A percentile compares a stretch with the other conserved stretches of the same genome.
These are phyloP conservation scores for Crossaster papposus DNA, from an alignment of 53 echinoderm and acorn worm genomes.

Conservation along the genomic window DNA sequence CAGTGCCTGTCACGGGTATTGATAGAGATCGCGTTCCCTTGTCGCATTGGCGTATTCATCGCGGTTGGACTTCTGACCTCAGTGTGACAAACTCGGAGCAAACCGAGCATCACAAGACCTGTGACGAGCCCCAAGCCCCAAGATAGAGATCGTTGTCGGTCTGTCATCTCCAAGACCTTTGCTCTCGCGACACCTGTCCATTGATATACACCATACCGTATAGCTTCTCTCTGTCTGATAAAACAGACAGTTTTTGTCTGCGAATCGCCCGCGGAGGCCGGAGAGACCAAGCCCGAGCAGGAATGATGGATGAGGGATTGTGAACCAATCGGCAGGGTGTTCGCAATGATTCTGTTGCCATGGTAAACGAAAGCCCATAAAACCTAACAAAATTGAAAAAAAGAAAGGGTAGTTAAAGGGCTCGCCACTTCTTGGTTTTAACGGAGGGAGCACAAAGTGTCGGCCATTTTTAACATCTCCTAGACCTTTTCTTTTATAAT, in stretches of 20 bases:
- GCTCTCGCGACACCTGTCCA: slow-evolving; percentile 4
- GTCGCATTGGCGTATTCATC: slow-evolving; percentile 16
- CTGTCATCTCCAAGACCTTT: not conserved
- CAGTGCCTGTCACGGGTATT: not conserved
- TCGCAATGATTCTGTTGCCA: slow-evolving; percentile 32
- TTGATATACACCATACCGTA: slow-evolving; percentile 15
- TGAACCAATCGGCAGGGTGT: not conserved
- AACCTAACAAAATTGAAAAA: slow-evolving; percentile 3
- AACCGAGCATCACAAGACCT: not conserved
- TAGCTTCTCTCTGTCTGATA: not conserved
- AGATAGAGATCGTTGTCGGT: not conserved
- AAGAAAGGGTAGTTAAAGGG: not conserved
- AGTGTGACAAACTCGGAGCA: not conserved
- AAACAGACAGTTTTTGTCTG: not conserved
- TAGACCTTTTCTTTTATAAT: too few relatives aligned
- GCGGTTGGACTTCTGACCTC: slow-evolving; percentile 8
- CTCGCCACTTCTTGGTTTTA: not conserved
- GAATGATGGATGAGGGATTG: not conserved
- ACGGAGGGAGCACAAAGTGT: not conserved
- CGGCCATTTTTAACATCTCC: not conserved
- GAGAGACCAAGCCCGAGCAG: not conserved
- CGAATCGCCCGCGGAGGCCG: not conserved
- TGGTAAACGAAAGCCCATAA: slow-evolving; percentile 37
- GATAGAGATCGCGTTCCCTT: slow-evolving; percentile 9
- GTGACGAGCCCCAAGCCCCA: not conserved